Conservation (phyloP, 1,140 invertebrate genomes). For the Rhizoglyphus robini region DNA sequence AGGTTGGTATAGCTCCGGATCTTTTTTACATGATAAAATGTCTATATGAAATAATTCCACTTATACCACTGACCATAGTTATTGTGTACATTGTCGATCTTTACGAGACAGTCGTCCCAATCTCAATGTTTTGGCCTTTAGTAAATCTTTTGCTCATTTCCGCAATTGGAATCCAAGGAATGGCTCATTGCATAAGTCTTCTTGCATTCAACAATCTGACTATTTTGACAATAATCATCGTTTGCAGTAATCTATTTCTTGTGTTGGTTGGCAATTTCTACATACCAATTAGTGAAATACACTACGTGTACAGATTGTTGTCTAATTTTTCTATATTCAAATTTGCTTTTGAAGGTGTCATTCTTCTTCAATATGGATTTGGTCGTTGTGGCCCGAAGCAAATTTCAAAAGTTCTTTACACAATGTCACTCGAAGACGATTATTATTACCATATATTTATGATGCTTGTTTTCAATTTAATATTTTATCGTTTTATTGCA, state of each 20-base stretch:
- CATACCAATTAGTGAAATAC: background rate
- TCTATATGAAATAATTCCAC: background rate
- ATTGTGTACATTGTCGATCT: background rate
- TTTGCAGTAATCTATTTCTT: background rate
- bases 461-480: background rate
- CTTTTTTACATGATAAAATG: background rate
- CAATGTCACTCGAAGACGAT: background rate
- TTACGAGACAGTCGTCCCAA: background rate
- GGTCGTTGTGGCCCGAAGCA: background rate
- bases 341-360: background rate
- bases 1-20: slow-evolving; percentile 2
- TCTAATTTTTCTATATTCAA: background rate
- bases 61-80: background rate
- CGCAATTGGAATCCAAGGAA: background rate
- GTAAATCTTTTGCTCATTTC: background rate
- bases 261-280: background rate
- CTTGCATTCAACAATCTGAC: background rate
- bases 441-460: background rate
- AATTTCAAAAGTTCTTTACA: background rate
- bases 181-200: background rate
- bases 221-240: background rate
- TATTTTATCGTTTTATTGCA: background rate
- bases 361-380: slow-evolving; percentile 17
- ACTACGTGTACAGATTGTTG: slow-evolving; percentile 3
- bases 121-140: background rate